Conservation (phyloP, 2,113 vertebrate species). For the Rattus norvegicus region DNA sequence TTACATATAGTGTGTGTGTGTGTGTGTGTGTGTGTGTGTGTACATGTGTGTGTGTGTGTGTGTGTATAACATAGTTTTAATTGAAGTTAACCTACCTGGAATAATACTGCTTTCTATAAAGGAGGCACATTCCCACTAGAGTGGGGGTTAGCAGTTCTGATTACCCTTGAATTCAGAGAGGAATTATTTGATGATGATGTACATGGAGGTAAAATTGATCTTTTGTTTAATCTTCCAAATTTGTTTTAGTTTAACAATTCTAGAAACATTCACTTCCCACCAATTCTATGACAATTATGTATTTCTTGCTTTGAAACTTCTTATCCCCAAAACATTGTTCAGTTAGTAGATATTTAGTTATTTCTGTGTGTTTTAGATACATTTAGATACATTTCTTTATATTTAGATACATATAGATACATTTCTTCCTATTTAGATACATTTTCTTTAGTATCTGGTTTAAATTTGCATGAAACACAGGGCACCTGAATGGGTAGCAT, state of each 20-base stretch:
- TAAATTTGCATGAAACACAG: slow-evolving; percentile 62
- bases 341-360: slow-evolving; percentile 3
- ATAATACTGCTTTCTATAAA: not conserved
- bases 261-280: slow-evolving; percentile 15
- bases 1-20: not conserved
- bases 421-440: not conserved
- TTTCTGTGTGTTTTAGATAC: slow-evolving; percentile 26
- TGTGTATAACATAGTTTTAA: not conserved
- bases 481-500: slow-evolving; percentile 64
- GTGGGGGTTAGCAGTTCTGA: not conserved
- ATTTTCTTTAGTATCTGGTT: slow-evolving; percentile 65
- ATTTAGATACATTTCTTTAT: not conserved
- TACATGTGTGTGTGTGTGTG: not conserved
- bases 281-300: slow-evolving; percentile 22
- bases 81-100: not conserved
- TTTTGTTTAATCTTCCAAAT: not conserved
- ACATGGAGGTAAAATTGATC: not conserved
- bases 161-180: slow-evolving; percentile 26
- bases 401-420: too few relatives aligned
- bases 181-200: slow-evolving; percentile 37
- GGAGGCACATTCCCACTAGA: not conserved
- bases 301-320: slow-evolving; percentile 1
- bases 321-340: slow-evolving; percentile 11
- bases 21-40: not conserved
- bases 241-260: not conserved